Conservation (phyloP, 1,140 invertebrate species). For the Argopecten irradians region DNA sequence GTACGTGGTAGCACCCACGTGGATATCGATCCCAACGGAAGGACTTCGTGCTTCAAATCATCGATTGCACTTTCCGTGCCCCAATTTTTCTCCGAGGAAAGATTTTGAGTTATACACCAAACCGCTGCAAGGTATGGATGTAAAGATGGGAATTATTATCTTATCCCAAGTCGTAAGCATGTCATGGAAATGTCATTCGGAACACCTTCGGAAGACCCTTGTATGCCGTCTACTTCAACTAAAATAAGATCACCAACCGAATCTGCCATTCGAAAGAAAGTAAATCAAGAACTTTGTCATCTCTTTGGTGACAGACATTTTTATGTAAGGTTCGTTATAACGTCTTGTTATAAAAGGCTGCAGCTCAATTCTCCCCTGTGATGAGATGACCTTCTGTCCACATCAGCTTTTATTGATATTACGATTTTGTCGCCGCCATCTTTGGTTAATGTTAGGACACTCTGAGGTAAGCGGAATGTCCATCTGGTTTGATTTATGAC, state of each 20-base stretch:
- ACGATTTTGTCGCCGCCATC: background rate
- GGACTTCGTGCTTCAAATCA: background rate
- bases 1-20: background rate
- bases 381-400: constrained; percentile 8
- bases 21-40: background rate
- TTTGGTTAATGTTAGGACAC: background rate
- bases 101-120: background rate
- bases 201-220: background rate
- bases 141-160: background rate
- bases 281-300: constrained; percentile 17
- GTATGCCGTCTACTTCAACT: constrained; percentile 3
- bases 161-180: background rate
- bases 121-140: constrained; percentile 5
- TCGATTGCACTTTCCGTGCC: background rate
- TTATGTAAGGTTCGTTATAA: background rate
- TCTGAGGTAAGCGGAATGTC: background rate
- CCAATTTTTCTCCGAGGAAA: background rate
- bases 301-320: background rate
- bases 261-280: background rate
- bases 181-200: background rate
- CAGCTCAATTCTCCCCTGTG: background rate
- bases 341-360: background rate
- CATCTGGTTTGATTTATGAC: background rate
- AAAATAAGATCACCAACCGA: background rate
- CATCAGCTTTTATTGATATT: background rate